Conservation (phyloP, 1,140 invertebrate species). For the Campoletis sonorensis region DNA sequence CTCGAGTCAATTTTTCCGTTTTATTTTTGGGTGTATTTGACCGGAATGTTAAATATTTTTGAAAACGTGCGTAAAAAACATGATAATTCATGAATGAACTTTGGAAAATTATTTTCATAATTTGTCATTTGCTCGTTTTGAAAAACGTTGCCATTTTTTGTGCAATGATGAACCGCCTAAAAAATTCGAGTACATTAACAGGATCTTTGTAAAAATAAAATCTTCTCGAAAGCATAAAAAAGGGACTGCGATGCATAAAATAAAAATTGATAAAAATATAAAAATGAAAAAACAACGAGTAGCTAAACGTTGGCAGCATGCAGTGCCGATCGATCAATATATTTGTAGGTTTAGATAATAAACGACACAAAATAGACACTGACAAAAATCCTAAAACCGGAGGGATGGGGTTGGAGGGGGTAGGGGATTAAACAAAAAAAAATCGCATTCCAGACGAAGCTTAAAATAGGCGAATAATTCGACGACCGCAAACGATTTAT, state of each 20-base stretch:
- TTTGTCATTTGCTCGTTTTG: neutral
- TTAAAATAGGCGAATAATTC: too few species aligned
- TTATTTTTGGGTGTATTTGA: too few species aligned
- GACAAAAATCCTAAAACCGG: neutral
- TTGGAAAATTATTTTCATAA: neutral
- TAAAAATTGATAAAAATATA: neutral
- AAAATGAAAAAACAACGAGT: neutral
- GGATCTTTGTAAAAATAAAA: neutral
- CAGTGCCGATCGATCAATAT: slow-evolving; percentile 14
- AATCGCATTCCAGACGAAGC: too few species aligned
- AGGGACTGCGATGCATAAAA: neutral
- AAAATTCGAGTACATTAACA: neutral
- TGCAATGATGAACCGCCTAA: neutral
- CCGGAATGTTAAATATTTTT: too few species aligned
- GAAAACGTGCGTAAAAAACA: neutral
- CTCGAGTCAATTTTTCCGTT: too few species aligned
- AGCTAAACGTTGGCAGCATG: slow-evolving; percentile 31
- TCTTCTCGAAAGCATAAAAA: neutral
- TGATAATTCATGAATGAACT: neutral
- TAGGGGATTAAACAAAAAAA: too few species aligned
- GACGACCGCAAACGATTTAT: too few species aligned
- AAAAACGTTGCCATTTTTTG: neutral
- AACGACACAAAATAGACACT: slow-evolving; percentile 9
- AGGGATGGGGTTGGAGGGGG: too few species aligned
- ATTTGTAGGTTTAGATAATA: neutral